Evolutionary conservation across 2,113 vertebrate genomes (phyloP).

Genomic region (Cacatua alba): DNA sequence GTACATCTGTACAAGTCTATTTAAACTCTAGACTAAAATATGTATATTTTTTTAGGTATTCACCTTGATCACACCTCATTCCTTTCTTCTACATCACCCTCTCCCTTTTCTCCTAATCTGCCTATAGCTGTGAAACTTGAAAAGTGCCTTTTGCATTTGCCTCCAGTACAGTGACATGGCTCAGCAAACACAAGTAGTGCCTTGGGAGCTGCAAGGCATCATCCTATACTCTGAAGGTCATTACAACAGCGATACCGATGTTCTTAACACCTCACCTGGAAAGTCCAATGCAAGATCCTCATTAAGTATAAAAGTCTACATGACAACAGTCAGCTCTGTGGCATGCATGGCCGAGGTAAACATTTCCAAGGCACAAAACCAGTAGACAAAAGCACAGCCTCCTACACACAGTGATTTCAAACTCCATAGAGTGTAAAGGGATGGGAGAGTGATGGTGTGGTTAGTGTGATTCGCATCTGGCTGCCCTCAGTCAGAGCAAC

Average conservation of each 20-base stretch:
- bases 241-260: accelerated
- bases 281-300: neutral
- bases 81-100: neutral
- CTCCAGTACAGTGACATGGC: neutral
- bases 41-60: neutral
- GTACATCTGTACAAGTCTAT: neutral
- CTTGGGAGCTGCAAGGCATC: neutral
- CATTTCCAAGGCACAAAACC: neutral
- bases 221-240: neutral
- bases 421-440: neutral
- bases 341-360: neutral
- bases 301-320: neutral
- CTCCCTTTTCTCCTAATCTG: neutral
- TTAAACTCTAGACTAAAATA: neutral
- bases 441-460: neutral
- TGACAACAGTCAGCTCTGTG: neutral
- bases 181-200: neutral
- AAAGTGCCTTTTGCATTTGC: neutral
- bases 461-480: neutral
- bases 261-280: neutral
- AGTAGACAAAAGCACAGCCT: neutral
- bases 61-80: neutral
- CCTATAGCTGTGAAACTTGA: neutral
- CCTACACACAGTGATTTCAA: neutral
- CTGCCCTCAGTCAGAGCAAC: neutral